Percentiles rank a stretch among this genome's conserved stretches.
phyloP scores from a whole-genome alignment of 2,113 vertebrate species.

The Rhinopomastus cyanomelas region DNA sequence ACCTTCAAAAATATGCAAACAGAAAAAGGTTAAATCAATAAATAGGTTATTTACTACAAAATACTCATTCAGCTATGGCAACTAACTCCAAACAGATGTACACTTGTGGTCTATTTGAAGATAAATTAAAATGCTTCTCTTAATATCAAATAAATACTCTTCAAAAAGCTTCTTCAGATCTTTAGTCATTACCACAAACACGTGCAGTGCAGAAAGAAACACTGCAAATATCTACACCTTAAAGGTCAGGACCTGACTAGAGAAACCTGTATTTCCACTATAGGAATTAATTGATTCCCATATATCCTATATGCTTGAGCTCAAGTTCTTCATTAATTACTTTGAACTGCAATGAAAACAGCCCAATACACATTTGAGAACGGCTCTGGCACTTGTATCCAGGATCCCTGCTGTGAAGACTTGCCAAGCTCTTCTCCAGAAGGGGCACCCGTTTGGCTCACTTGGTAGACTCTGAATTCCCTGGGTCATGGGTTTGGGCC shows the following conservation, averaged over 20 bases:
- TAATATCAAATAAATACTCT: slow-evolving; percentile 52
- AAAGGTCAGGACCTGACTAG: not conserved
- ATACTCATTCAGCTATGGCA: not conserved
- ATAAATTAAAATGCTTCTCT: slow-evolving; percentile 36
- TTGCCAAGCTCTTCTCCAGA: not conserved
- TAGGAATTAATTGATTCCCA: not conserved
- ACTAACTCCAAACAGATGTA: slow-evolving; percentile 34
- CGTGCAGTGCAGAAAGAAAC: slow-evolving; percentile 11
- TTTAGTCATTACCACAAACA: not conserved
- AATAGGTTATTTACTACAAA: slow-evolving; percentile 60
- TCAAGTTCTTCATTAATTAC: not conserved
- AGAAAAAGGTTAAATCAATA: slow-evolving; percentile 51
- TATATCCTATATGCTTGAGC: not conserved
- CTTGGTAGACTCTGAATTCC: too few species aligned
- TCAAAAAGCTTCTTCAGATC: slow-evolving; percentile 24
- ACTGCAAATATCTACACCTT: not conserved
- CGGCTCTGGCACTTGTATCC: not conserved
- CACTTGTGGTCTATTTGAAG: slow-evolving; percentile 31
- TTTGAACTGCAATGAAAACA: not conserved
- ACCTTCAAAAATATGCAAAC: slow-evolving; percentile 35
- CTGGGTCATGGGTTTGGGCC: too few species aligned
- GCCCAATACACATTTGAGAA: not conserved
- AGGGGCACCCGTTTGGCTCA: too few species aligned
- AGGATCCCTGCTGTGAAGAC: not conserved
- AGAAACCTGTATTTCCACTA: not conserved